Percentiles rank a stretch among this genome's conserved stretches.
Conservation (phyloP, 1,140 invertebrate genomes). For the Drosophila novamexicana region DNA sequence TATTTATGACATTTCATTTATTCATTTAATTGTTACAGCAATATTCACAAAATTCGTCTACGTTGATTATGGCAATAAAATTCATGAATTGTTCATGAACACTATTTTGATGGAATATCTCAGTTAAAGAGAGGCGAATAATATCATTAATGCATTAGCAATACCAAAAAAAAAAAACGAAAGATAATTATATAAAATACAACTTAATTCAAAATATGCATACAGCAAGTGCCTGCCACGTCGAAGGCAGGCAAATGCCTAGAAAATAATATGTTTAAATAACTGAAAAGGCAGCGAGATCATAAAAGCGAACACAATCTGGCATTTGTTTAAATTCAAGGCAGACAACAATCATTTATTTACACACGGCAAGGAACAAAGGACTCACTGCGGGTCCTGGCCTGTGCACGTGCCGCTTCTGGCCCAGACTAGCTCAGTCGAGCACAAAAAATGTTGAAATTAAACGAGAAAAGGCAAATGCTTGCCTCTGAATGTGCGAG, state of each 20-base stretch:
- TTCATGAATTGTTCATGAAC: constrained; percentile 49
- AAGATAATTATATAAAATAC: constrained; percentile 29
- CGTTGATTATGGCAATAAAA: constrained; percentile 55
- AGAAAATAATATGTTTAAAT: constrained; percentile 54
- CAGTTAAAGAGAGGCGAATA: constrained; percentile 46
- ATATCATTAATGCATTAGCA: constrained; percentile 68
- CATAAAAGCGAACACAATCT: constrained; percentile 57
- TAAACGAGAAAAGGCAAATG: constrained; percentile 68
- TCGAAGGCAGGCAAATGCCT: constrained; percentile 45
- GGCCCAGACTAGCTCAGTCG: constrained; percentile 1
- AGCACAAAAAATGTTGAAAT: constrained; percentile 65
- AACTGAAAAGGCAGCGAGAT: constrained; percentile 53
- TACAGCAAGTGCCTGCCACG: not conserved
- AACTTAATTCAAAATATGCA: constrained; percentile 54
- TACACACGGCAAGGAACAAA: constrained; percentile 37
- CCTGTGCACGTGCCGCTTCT: constrained; percentile 14
- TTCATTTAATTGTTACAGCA: constrained; percentile 49
- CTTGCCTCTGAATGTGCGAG: constrained; percentile 36
- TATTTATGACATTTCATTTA: constrained; percentile 52
- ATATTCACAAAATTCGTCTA: constrained; percentile 26
- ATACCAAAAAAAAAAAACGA: constrained; percentile 30
- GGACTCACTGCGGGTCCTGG: constrained; percentile 30
- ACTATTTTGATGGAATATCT: constrained; percentile 21
- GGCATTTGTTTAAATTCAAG: constrained; percentile 79
- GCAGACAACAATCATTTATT: constrained; percentile 72